Base-by-base conservation (phyloP, 2,113 vertebrate genomes). In the Indri indri region DNA sequence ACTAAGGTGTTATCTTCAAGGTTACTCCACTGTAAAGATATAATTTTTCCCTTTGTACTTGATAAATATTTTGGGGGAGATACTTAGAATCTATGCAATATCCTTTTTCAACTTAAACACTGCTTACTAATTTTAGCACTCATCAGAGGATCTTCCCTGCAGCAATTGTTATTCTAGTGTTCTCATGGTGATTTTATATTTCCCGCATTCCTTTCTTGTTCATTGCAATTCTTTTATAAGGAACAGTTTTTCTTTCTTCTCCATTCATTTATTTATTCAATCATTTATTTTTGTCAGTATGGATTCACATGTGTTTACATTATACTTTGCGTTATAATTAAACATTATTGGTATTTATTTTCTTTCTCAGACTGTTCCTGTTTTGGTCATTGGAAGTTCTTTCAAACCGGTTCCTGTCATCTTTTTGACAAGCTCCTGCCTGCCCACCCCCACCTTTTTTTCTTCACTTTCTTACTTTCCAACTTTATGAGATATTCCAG, bases 121-220 rank as follows among this genome's bases (percentile, higher is more conserved):
- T 50, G 3, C 59, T 68, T 14, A 5, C 40, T 42, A 18, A n/a
- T 22, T 57, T 71, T 2, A 45, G 52, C 25, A 8, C 45, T 45
- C 17, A 7, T 25, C 3, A 30, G 63, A 68, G 57, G 27, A 1
- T 8, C 10, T 40, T 45, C 8, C 40, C 11, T 0, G 16, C 4
- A 20, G 13, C 40, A 14, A 12, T 5, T 13, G 17, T 25, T 16
- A 30, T 12, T 16, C 52, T 10, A 1, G 8, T 6, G 30, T 47
- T 73, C 61, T 32, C 2, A 0, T 0, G 22, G 27, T 0, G 47
- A 8, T 3, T 59, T 65, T 37, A 76, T 52, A 0, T 34, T 18
- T 34, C 63, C 8, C 5, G 32, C 16, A 22, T 32, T 71, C 34
- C 30, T 2, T 74, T 27, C 27, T 61, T 61, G 22, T 63, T 63